These are phyloP conservation scores for Pachliopta kotzebuea DNA, from an alignment of 2,888 invertebrate species.

Conservation along the genomic window DNA sequence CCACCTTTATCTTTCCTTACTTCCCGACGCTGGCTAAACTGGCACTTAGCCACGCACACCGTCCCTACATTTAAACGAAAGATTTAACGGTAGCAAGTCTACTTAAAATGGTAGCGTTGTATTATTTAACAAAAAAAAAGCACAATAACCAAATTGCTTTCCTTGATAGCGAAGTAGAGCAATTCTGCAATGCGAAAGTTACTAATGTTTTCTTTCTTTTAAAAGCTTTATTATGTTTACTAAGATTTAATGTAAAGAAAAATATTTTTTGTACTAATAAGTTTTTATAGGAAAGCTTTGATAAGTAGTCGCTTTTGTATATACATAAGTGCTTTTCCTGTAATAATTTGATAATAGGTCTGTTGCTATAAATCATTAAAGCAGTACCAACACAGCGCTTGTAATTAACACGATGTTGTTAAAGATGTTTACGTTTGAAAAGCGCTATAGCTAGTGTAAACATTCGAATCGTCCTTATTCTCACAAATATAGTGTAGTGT, in stretches of 20 bases:
- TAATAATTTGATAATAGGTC: no score
- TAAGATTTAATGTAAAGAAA: background rate
- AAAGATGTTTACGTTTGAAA: no score
- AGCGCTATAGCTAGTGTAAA: no score
- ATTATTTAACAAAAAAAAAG: slow-evolving; percentile 12
- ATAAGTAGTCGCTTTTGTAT: no score
- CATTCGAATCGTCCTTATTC: no score
- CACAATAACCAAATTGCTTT: slow-evolving; percentile 22
- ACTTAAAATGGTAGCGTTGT: slow-evolving; percentile 9
- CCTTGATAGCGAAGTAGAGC: slow-evolving; percentile 20
- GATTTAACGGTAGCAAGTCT: slow-evolving; percentile 32
- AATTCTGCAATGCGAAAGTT: slow-evolving; percentile 25
- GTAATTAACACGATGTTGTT: no score
- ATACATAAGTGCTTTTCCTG: no score
- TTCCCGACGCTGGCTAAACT: slow-evolving; percentile 47
- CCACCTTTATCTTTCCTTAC: slow-evolving; percentile 49
- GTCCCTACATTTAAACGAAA: slow-evolving; percentile 33
- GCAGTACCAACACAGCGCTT: no score
- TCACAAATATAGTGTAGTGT: no score
- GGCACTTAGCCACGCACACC: slow-evolving; percentile 30
- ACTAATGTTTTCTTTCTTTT: slow-evolving; percentile 20
- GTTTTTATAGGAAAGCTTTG: background rate
- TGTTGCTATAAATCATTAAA: no score
- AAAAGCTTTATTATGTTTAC: slow-evolving; percentile 21
- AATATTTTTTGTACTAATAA: background rate